These are phyloP conservation scores for Notechis scutatus DNA, from an alignment of 2,113 vertebrate species.

Conservation along the genomic window DNA sequence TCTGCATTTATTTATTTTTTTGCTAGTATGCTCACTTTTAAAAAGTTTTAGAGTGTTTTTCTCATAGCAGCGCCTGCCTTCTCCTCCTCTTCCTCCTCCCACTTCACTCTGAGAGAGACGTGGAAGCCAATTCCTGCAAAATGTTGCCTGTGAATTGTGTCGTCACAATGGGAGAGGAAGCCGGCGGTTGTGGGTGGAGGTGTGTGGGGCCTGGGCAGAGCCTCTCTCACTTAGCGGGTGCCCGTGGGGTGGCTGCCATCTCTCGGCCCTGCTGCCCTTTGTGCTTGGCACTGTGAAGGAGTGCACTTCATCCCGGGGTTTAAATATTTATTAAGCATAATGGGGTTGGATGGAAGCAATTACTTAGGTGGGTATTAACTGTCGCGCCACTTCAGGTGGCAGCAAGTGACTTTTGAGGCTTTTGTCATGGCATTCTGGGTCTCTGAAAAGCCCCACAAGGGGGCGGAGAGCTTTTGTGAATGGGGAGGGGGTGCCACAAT, in stretches of 20 bases:
- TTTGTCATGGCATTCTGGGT: not conserved
- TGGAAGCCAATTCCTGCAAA: not conserved
- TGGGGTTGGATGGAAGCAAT: constrained; percentile 21
- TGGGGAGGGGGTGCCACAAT: too few relatives aligned
- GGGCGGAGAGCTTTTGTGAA: not conserved
- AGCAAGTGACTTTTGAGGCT: not conserved
- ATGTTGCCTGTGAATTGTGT: not conserved
- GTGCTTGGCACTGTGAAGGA: not conserved
- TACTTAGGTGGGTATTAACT: not conserved
- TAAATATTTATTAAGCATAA: constrained; percentile 19
- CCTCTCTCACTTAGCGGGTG: not conserved
- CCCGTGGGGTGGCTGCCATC: too few relatives aligned
- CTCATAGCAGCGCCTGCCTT: not conserved
- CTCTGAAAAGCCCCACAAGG: not conserved
- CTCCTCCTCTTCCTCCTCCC: not conserved
- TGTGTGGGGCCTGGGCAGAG: fast-evolving
- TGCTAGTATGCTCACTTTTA: not conserved
- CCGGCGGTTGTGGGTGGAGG: not conserved
- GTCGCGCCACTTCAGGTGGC: not conserved
- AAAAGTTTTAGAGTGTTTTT: not conserved
- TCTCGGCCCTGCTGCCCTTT: not conserved
- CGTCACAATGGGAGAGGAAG: not conserved
- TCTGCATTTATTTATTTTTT: too few relatives aligned
- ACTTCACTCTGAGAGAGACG: not conserved
- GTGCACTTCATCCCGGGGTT: not conserved